Evolutionary conservation across 2,888 invertebrate genomes (phyloP), one percentile per base, ranked within the genome.

Genomic region (Hemistola chrysoprasaria): DNA sequence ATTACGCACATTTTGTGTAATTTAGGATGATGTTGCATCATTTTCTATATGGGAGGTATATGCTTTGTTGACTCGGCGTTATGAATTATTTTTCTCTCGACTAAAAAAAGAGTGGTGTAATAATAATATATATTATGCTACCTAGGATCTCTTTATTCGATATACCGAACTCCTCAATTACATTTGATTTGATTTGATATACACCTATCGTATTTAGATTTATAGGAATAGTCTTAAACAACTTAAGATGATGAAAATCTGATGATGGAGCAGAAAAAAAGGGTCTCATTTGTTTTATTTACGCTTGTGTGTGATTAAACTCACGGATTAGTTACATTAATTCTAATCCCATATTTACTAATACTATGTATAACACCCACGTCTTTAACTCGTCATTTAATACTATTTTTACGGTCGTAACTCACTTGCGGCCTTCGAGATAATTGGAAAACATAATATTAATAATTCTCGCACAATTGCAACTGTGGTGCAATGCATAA

Each of bases 401-500:
- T 44, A 35, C 38, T 64, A 60, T 64, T 67, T 69, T 64, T 60
- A 59, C 52, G 55, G 56, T 20, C 48, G 51, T 64, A 59, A 56
- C 42, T 59, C 58, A 60, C 23, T 4, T 7, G 27, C 34, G 56
- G 39, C 67, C 65, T 68, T 65, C 56, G 46, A n/a, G 35, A 44
- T 56, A 57, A 62, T 63, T 62, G 58, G 59, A 60, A 62, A 49
- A 58, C 45, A 54, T 50, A 50, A 54, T 56, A 50, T 42, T 42
- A 49, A 37, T 42, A 49, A 37, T 42, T 10, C 39, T 31, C 27
- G 20, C 27, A 39, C 30, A 37, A 30, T 31, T 39, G 22, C 32
- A 27, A 27, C 9, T 7, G 26, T 41, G 33, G 26, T 54, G 50
- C 40, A 40, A 38, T 28, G 9, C 10, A 23, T 24, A 37, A 43